Evolutionary conservation across 2,113 vertebrate species (phyloP).

Genomic region (Pogona vitticeps): DNA sequence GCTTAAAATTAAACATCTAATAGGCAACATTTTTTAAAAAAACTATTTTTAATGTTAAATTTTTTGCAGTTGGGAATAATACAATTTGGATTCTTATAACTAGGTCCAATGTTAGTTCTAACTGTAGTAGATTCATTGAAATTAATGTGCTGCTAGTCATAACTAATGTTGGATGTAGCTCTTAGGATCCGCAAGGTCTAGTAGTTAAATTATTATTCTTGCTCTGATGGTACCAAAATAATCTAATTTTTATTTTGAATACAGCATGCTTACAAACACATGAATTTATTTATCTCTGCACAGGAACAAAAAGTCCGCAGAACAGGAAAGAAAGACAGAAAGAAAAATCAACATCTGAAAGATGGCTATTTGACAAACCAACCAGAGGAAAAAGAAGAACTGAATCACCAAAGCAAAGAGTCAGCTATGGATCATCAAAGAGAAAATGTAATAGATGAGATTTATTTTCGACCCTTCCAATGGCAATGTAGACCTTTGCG

Average conservation of each 20-base stretch:
- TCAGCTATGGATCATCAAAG: conserved; percentile 16
- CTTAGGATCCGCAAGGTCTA: neutral
- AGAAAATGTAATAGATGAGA: conserved; percentile 42
- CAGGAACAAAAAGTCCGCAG: conserved; percentile 41
- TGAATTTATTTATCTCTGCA: conserved; percentile 35
- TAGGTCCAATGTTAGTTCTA: neutral
- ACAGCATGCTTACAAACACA: neutral
- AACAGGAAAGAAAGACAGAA: conserved; percentile 1
- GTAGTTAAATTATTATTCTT: neutral
- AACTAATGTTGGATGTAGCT: neutral
- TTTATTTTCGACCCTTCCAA: conserved; percentile 23
- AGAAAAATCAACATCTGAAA: conserved; percentile 37
- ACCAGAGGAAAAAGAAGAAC: conserved; percentile 31
- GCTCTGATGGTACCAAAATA: neutral
- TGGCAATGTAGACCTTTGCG: conserved; percentile 27
- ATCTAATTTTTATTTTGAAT: neutral
- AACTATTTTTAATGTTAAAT: neutral
- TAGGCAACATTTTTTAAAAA: neutral
- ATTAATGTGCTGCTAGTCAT: neutral
- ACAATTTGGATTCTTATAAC: neutral
- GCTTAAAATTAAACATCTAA: neutral
- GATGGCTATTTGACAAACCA: conserved; percentile 17
- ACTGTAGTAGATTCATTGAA: neutral
- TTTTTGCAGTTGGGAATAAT: neutral
- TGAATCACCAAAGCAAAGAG: neutral